Evolutionary conservation across 2,797 vertebrate genomes (phyloP).

Genomic region (Melanotaenia parkinsoni): DNA sequence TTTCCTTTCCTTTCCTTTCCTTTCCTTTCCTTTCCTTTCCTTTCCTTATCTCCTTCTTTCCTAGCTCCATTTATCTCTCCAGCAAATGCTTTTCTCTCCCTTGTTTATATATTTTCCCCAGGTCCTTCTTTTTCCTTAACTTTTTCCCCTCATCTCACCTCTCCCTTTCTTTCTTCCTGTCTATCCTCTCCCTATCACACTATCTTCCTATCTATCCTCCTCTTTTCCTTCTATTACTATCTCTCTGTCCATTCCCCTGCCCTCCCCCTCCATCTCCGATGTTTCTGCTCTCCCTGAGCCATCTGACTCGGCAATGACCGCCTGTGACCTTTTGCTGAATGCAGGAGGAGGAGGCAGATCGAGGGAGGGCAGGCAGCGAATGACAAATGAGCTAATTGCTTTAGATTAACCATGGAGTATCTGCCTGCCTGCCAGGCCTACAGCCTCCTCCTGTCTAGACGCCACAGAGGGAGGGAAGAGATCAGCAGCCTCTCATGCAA

Average conservation of each 20-base stretch:
- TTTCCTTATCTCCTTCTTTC: neutral
- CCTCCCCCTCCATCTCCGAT: conserved; percentile 5
- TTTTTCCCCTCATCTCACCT: neutral
- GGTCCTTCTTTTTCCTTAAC: neutral
- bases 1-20: no score
- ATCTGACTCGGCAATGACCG: conserved; percentile 68
- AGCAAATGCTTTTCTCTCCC: neutral
- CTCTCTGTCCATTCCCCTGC: neutral
- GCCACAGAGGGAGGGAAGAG: conserved; percentile 60
- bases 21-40: conserved; percentile 6
- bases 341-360: conserved; percentile 51
- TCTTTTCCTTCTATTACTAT: neutral
- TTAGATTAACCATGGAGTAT: conserved; percentile 70
- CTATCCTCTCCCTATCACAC: neutral
- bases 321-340: conserved; percentile 69
- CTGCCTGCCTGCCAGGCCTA: conserved; percentile 60
- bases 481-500: conserved; percentile 46
- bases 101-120: neutral
- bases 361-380: conserved; percentile 62
- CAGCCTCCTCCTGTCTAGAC: conserved; percentile 70
- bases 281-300: conserved; percentile 51
- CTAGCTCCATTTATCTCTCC: neutral
- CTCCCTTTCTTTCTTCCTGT: neutral
- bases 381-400: conserved; percentile 79
- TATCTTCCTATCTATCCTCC: neutral